Evolutionary conservation across 1,140 invertebrate species (phyloP), one percentile per base, ranked within the genome.

Genomic region (Carposina sasakii): DNA sequence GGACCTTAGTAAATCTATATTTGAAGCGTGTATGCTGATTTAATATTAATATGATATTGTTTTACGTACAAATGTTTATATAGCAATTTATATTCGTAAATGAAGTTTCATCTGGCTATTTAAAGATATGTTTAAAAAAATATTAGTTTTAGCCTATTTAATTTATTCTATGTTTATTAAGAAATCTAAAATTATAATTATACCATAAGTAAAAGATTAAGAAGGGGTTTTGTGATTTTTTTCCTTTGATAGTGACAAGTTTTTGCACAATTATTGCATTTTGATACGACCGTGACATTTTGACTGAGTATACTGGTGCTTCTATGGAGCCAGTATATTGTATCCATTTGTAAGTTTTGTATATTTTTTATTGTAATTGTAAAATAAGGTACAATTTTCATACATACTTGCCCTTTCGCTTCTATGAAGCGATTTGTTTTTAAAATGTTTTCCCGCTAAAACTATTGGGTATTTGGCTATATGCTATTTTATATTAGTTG

Each of bases 211-310:
- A 67, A 60, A 46, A 33, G 47, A 44, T 59, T 52, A 60, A 41
- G 44, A 62, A 66, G 67, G 58, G 59, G 51, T 55, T 65, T 68
- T 68, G 63, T 69, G 64, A 67, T 61, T 63, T 45, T 20, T 31
- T 55, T 55, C 55, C 60, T 58, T 58, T 67, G 70, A 67, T 67
- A 46, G 59, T 70, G 69, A 63, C 64, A 69, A 67, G 62, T 68
- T 67, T 67, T 71, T 76, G 78, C 76, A 76, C 76, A 82, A 79
- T n/a, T 58, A 67, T 71, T 67, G 77, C 75, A 78, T 81, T 78
- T 81, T 52, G 48, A 68, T 57, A 63, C 57, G 69, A 69, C 71
- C 68, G 54, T 51, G 47, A 44, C 31, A 33, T 21, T 48, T 57
- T 57, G 73, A 78, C 69, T 81, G 75, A 76, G 44, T 60, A 66